Evolutionary conservation across 2,888 invertebrate genomes (phyloP).

Genomic region (Dryococelus australis): DNA sequence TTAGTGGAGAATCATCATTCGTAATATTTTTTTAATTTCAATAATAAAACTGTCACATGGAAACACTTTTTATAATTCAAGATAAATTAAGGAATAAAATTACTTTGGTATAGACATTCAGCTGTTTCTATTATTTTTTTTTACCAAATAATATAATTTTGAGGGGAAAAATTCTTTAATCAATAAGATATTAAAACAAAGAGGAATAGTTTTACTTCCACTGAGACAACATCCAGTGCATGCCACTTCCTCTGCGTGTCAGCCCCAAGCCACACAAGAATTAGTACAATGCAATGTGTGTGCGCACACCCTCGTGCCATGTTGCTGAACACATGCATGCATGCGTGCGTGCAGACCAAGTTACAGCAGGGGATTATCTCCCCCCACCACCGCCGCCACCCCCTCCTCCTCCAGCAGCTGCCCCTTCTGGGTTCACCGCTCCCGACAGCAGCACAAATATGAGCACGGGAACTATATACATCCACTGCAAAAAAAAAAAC

Average conservation of each 20-base stretch:
- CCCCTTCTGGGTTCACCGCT: constrained; percentile 80
- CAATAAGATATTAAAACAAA: not conserved
- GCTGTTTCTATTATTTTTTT: no score
- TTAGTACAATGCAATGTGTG: not conserved
- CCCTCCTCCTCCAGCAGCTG: constrained; percentile 52
- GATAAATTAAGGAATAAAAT: no score
- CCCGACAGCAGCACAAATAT: constrained; percentile 90
- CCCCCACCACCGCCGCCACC: constrained; percentile 16
- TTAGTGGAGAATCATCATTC: no score
- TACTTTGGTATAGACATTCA: no score
- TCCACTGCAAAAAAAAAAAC: constrained; percentile 78
- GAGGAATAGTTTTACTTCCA: not conserved
- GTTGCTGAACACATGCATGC: not conserved
- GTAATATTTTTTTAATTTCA: not conserved
- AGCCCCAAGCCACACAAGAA: not conserved
- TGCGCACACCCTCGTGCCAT: no score
- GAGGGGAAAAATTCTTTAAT: not conserved
- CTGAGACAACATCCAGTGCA: not conserved
- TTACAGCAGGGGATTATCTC: not conserved
- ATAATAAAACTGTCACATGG: not conserved
- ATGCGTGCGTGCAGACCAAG: not conserved
- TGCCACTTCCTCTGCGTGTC: not conserved
- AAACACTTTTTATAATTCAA: not conserved
- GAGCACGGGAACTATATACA: constrained; percentile 96
- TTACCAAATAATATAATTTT: not conserved